phyloP scores from a whole-genome alignment of 2,797 vertebrate species.

The Menidia menidia region DNA sequence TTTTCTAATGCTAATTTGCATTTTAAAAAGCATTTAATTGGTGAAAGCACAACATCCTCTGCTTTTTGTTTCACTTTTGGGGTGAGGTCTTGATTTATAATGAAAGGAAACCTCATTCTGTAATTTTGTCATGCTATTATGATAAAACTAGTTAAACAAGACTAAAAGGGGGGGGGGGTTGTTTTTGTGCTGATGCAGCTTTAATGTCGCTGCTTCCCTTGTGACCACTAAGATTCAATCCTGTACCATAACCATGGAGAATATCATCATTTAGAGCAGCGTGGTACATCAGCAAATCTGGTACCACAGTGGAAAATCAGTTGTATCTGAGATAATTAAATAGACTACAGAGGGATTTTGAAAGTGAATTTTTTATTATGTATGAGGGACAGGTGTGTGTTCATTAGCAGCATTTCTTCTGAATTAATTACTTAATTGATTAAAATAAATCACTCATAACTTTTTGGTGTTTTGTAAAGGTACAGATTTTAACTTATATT shows the following conservation, averaged over 20 bases:
- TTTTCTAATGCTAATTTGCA: no score
- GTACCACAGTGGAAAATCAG: conserved; percentile 36
- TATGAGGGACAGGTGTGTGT: conserved; percentile 38
- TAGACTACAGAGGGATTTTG: conserved; percentile 38
- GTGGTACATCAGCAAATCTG: conserved; percentile 56
- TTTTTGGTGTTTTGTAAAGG: no score
- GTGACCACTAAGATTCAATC: conserved; percentile 39
- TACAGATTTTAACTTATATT: no score
- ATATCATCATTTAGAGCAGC: conserved; percentile 38
- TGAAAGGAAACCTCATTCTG: not conserved
- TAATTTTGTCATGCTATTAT: not conserved
- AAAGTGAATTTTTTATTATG: conserved; percentile 29
- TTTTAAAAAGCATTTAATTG: not conserved
- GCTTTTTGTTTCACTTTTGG: not conserved
- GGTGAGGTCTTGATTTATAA: not conserved
- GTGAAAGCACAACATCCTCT: not conserved
- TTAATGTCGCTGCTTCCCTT: conserved; percentile 19
- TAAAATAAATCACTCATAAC: not conserved
- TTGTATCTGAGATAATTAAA: conserved; percentile 63
- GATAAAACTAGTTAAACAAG: not conserved
- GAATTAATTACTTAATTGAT: conserved; percentile 19
- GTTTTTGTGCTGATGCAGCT: conserved; percentile 36
- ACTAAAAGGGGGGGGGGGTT: no score
- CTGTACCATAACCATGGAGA: conserved; percentile 30
- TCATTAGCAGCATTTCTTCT: conserved; percentile 20